Evolutionary conservation across 2,113 vertebrate genomes (phyloP), one percentile per base, ranked within the genome.

Genomic region (Rhombomys opimus): DNA sequence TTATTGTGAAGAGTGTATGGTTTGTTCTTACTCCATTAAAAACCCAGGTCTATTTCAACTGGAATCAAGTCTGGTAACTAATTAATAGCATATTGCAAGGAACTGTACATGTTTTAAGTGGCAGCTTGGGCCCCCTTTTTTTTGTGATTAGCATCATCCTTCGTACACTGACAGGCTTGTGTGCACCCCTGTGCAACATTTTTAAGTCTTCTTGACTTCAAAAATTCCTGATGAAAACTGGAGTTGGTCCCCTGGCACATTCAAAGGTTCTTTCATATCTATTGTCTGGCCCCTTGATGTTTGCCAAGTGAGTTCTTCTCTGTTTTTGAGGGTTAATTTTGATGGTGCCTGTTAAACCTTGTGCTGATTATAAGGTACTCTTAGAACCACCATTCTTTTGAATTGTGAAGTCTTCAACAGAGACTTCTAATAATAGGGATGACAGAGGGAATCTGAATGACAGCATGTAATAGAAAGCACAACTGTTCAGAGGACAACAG

Each of bases 391-490:
- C 46, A 95, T 96, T 92, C 98, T 98, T 98, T 97, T 98, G 98
- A 98, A 98, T 98, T 98, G 95, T 97, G 98, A 98, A 98, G 94
- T 12, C 94, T 97, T 98, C 97, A 98, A 98, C 97, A 97, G 98
- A 98, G 98, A 97, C 81, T 98, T 96, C 97, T 97, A 98, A 98
- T 98, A 98, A 98, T 98, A 98, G 98, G 97, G 96, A 96, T 97
- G 96, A 87, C 90, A 95, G 78, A 97, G 73, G 89, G 90, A 97
- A 89, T 97, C 87, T 96, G 97, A 98, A 98, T 98, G 98, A 98
- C 97, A 98, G 97, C 97, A 70, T 98, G 89, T 98, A 97, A 95
- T 96, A 97, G 97, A 97, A 94, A 97, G 96, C 97, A 98, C 96
- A 95, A 94, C 65, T 96, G 89, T 96, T 95, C 96, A 94, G 93